These are phyloP conservation scores for Scaeva pyrastri DNA, from an alignment of 2,888 invertebrate species.

Conservation along the genomic window DNA sequence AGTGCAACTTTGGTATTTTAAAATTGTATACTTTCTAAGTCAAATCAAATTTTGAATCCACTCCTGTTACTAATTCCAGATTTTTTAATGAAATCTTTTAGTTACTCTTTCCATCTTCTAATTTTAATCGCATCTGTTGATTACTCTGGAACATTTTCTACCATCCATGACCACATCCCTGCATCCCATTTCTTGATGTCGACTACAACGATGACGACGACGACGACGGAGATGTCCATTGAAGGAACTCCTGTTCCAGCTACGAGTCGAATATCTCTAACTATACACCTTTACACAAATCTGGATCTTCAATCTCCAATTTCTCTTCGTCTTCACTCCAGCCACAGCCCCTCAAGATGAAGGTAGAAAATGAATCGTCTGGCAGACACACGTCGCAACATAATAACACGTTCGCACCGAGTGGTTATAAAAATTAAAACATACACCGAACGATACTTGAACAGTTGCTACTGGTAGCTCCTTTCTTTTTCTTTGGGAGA, in stretches of 20 bases:
- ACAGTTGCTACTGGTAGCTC: constrained; percentile 77
- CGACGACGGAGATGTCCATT: too few relatives aligned
- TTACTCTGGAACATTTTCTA: constrained; percentile 69
- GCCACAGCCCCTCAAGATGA: constrained; percentile 18
- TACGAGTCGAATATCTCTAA: not conserved
- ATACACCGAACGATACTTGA: constrained; percentile 76
- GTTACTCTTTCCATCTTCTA: constrained; percentile 63
- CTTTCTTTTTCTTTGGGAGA: not conserved
- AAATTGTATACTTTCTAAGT: too few relatives aligned
- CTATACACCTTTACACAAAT: too few relatives aligned
- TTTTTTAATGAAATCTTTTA: constrained; percentile 64
- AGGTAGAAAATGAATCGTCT: constrained; percentile 77
- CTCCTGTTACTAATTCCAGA: constrained; percentile 11
- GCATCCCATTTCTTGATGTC: not conserved
- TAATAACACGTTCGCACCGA: constrained; percentile 77
- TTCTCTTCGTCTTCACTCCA: too few relatives aligned
- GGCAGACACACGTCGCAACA: constrained; percentile 78
- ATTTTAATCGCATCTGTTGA: constrained; percentile 75
- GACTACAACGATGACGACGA: too few relatives aligned
- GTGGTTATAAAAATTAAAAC: constrained; percentile 78
- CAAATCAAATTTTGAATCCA: not conserved
- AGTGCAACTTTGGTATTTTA: too few relatives aligned
- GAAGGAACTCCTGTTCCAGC: constrained; percentile 15
- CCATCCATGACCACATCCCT: constrained; percentile 25
- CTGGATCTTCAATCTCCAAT: not conserved